A percentile compares a stretch with the other conserved stretches of the same genome.
These are phyloP conservation scores for Microcebus griseorufus DNA, from an alignment of 2,113 vertebrate species.

Conservation along the genomic window DNA sequence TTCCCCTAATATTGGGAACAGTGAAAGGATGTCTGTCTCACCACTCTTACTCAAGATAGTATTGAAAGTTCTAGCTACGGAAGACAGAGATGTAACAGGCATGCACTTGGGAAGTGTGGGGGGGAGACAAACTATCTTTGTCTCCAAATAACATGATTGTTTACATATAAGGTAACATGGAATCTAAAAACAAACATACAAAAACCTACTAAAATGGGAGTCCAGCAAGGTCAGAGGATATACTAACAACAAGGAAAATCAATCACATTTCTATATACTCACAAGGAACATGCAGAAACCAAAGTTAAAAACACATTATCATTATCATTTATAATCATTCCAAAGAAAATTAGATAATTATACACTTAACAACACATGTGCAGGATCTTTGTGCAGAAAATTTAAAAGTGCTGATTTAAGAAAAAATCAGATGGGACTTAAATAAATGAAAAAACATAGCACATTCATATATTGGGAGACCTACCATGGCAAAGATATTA, in stretches of 20 bases:
- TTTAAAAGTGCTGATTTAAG: neutral
- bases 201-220: neutral
- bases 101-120: too few species aligned
- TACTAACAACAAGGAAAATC: neutral
- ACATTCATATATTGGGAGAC: neutral
- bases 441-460: neutral
- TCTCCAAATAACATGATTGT: neutral
- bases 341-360: neutral
- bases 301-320: neutral
- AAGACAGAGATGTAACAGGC: neutral
- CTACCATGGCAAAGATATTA: neutral
- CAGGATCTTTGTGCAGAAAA: neutral
- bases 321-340: neutral
- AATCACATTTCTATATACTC: neutral
- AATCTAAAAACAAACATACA: neutral
- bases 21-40: neutral
- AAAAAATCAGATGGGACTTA: neutral
- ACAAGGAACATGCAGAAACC: neutral
- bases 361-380: neutral
- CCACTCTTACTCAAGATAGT: neutral
- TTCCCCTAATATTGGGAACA: neutral
- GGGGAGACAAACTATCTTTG: neutral
- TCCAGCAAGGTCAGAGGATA: neutral
- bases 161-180: neutral
- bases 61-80: neutral